These are phyloP conservation scores for Eilema griseolum DNA, from an alignment of 2,888 invertebrate species.

Conservation along the genomic window DNA sequence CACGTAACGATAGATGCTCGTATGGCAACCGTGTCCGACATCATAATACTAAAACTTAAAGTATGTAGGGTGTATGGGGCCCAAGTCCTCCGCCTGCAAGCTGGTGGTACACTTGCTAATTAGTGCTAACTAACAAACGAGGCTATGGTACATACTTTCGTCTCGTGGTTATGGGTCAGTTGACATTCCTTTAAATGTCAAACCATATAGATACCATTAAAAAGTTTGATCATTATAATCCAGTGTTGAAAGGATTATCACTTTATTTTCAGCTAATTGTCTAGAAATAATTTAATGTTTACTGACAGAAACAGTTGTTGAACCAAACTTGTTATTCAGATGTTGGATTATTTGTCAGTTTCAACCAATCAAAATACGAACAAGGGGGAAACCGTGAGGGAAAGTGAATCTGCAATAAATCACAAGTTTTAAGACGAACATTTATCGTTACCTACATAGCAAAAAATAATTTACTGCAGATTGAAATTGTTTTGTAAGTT, in stretches of 20 bases:
- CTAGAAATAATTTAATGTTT: background rate
- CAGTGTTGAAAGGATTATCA: background rate
- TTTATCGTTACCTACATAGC: background rate
- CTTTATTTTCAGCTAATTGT: background rate
- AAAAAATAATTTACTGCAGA: slow-evolving; percentile 9
- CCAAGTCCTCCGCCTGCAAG: too few relatives aligned
- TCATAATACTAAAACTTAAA: too few relatives aligned
- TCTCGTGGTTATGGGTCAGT: too few relatives aligned
- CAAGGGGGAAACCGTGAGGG: background rate
- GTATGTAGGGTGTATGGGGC: too few relatives aligned
- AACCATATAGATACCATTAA: too few relatives aligned
- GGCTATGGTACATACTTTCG: too few relatives aligned
- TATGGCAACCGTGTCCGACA: too few relatives aligned
- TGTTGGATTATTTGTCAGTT: slow-evolving; percentile 2
- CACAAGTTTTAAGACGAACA: slow-evolving; percentile 3
- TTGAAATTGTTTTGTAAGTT: slow-evolving; percentile 7
- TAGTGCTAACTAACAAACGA: too few relatives aligned
- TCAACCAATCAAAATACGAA: background rate
- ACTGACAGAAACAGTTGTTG: slow-evolving; percentile 8
- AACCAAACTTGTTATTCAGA: slow-evolving; percentile 9
- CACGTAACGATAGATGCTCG: too few relatives aligned
- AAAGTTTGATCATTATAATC: too few relatives aligned
- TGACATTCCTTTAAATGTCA: too few relatives aligned
- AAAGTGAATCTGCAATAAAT: slow-evolving; percentile 11
- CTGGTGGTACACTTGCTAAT: too few relatives aligned